phyloP scores from a whole-genome alignment of 2,888 invertebrate genomes.

The Drosophila tanythrix region DNA sequence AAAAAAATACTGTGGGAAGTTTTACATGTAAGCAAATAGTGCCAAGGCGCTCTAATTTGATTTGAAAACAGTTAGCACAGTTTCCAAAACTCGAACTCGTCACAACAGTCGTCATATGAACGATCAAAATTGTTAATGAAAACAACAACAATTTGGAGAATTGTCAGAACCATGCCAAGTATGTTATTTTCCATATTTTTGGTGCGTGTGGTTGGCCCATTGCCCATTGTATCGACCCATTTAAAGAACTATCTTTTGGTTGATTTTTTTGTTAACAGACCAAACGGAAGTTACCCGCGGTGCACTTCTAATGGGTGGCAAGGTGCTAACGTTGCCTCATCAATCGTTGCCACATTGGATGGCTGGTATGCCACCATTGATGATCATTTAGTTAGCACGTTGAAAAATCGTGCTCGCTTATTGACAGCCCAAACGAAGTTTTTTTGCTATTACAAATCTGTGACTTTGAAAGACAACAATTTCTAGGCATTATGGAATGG shows the following conservation, averaged over 20 bases:
- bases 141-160: constrained; percentile 40
- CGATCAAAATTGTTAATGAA: constrained; percentile 51
- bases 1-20: constrained; percentile 64
- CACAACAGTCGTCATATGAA: constrained; percentile 54
- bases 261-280: constrained; percentile 22
- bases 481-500: background rate
- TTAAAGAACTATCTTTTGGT: constrained; percentile 23
- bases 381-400: constrained; percentile 60
- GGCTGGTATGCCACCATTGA: constrained; percentile 29
- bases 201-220: constrained; percentile 31
- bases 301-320: constrained; percentile 44
- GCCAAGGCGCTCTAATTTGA: constrained; percentile 66
- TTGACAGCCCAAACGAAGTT: constrained; percentile 13
- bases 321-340: constrained; percentile 55
- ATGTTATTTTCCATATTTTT: constrained; percentile 34
- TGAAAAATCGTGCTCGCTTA: constrained; percentile 56
- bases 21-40: constrained; percentile 62
- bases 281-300: constrained; percentile 61
- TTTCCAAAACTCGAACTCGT: constrained; percentile 58
- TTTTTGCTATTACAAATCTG: background rate
- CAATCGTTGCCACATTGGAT: constrained; percentile 20
- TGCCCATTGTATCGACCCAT: constrained; percentile 40
- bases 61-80: constrained; percentile 71
- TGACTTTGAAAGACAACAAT: background rate
- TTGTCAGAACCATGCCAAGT: constrained; percentile 64